Evolutionary conservation across 2,888 invertebrate genomes (phyloP).

Genomic region (Eristalis arbustorum): DNA sequence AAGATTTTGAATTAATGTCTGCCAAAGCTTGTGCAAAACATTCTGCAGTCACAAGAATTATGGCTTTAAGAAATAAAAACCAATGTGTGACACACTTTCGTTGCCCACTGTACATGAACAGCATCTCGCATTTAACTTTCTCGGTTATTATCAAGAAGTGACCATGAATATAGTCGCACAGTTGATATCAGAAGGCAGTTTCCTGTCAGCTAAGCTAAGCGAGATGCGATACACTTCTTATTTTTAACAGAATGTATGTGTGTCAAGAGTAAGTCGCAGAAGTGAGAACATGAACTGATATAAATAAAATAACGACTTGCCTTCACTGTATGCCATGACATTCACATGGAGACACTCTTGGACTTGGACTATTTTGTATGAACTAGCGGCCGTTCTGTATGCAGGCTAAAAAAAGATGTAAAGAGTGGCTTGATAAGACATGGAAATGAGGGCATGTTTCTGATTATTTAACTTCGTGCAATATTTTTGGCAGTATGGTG

Average conservation of each 20-base stretch:
- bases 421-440: not conserved
- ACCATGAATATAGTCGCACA: not conserved
- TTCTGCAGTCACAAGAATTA: too few species aligned
- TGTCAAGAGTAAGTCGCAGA: constrained; percentile 4
- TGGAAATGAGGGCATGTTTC: not conserved
- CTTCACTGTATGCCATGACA: not conserved
- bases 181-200: not conserved
- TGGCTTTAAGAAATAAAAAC: too few species aligned
- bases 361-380: not conserved
- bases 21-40: too few species aligned
- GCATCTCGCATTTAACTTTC: not conserved
- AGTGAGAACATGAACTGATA: not conserved
- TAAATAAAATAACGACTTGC: not conserved
- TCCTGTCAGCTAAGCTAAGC: not conserved
- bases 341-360: not conserved
- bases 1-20: too few species aligned
- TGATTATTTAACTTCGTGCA: not conserved
- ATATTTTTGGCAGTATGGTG: not conserved
- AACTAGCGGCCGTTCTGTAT: too few species aligned
- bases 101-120: not conserved
- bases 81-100: not conserved
- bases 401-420: not conserved
- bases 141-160: not conserved
- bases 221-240: not conserved
- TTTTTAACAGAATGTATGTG: not conserved